Conservation (phyloP, 2,888 invertebrate genomes). For the Yponomeuta plumbellus region DNA sequence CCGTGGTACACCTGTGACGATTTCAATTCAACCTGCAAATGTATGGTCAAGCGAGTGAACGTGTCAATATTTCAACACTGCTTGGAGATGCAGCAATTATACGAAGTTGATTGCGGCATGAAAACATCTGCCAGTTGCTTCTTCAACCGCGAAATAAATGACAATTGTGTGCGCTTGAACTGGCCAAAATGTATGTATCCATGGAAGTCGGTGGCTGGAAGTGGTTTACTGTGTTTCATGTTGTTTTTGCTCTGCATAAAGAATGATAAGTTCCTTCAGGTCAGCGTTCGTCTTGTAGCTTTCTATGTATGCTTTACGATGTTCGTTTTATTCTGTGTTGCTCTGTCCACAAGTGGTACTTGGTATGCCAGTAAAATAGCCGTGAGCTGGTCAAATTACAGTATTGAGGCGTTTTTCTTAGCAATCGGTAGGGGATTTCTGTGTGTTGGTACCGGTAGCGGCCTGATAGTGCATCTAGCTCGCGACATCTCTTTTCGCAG, state of each 20-base stretch:
- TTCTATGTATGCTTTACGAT: conserved; percentile 39
- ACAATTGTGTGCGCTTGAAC: conserved; percentile 34
- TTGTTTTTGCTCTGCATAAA: conserved; percentile 50
- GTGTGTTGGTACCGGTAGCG: conserved; percentile 49
- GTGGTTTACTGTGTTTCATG: conserved; percentile 31
- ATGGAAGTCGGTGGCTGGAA: conserved; percentile 46
- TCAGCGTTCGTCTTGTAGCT: conserved; percentile 37
- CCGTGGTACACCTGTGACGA: conserved; percentile 59
- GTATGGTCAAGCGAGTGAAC: conserved; percentile 61
- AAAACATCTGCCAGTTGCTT: conserved; percentile 58
- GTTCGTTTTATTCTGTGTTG: conserved; percentile 47
- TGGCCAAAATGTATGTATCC: conserved; percentile 35
- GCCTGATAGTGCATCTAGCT: conserved; percentile 49
- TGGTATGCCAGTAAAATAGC: conserved; percentile 48
- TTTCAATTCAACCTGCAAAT: conserved; percentile 38
- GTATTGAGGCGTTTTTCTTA: neutral
- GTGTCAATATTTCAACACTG: conserved; percentile 61
- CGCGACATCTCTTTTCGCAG: conserved; percentile 55
- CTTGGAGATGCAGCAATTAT: conserved; percentile 50
- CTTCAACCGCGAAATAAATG: conserved; percentile 54
- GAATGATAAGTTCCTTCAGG: conserved; percentile 42
- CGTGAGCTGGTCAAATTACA: conserved; percentile 31
- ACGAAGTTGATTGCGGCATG: conserved; percentile 56
- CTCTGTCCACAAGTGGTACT: conserved; percentile 51
- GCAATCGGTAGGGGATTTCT: conserved; percentile 33